phyloP scores from a whole-genome alignment of 35 echinoderm and acorn worm genomes.

The Chiridota heheva region DNA sequence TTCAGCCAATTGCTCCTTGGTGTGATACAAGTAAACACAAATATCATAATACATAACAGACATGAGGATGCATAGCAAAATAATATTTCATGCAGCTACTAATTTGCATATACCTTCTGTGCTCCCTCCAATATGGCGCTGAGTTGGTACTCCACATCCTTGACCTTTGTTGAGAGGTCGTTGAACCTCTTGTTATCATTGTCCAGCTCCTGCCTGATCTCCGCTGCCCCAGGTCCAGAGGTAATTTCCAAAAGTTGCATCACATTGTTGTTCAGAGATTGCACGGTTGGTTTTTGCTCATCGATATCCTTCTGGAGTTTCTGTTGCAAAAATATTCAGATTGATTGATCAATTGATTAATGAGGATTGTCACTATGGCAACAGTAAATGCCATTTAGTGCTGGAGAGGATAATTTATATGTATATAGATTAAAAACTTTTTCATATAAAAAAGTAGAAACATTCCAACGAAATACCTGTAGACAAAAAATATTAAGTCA shows the following conservation, averaged over 20 bases:
- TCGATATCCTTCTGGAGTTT: constrained; percentile 92
- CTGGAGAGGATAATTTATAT: neutral
- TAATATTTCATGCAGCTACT: too few species aligned
- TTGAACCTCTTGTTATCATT: constrained; percentile 82
- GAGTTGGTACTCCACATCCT: constrained; percentile 93
- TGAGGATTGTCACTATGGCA: neutral
- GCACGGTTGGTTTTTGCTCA: constrained; percentile 59
- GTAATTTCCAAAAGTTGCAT: constrained; percentile 75
- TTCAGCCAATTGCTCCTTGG: too few species aligned
- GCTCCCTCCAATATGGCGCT: constrained; percentile 93
- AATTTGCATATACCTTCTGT: constrained; percentile 90
- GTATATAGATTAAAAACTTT: too few species aligned
- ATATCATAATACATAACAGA: too few species aligned
- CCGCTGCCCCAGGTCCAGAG: constrained; percentile 72
- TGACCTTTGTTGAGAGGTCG: constrained; percentile 70
- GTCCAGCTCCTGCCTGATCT: constrained; percentile 68
- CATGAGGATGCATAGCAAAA: too few species aligned
- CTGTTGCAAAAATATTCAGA: constrained; percentile 40
- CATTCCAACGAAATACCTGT: too few species aligned
- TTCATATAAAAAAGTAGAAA: too few species aligned
- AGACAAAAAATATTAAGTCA: too few species aligned
- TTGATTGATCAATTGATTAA: too few species aligned
- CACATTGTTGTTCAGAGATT: constrained; percentile 69
- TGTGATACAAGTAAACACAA: too few species aligned
- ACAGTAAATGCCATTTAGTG: neutral